A percentile compares a stretch with the other conserved stretches of the same genome.
phyloP scores from a whole-genome alignment of 2,888 invertebrate genomes.

The Pandemis heparana region DNA sequence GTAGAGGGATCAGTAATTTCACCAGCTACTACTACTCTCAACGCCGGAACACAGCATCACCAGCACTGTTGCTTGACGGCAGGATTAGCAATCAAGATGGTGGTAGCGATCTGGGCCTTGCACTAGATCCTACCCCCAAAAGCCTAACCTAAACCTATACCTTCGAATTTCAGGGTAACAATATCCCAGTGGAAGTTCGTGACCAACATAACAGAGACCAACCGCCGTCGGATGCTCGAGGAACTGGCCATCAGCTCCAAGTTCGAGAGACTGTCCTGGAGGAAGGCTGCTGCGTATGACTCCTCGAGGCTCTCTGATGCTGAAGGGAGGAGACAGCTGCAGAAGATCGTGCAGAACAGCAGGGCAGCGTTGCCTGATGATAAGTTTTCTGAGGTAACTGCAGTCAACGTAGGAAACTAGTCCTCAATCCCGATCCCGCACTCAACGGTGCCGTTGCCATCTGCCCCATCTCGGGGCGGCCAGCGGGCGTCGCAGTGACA shows the following conservation, averaged over 20 bases:
- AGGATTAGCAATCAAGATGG: too few relatives aligned
- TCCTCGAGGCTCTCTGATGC: conserved; percentile 89
- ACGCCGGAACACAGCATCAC: too few relatives aligned
- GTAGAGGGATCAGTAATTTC: too few relatives aligned
- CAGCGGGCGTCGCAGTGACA: too few relatives aligned
- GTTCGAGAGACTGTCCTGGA: conserved; percentile 91
- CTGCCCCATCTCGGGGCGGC: too few relatives aligned
- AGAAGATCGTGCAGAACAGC: conserved; percentile 89
- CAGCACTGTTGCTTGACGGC: too few relatives aligned
- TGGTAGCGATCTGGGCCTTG: too few relatives aligned
- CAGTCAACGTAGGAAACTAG: too few relatives aligned
- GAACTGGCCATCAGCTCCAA: conserved; percentile 89
- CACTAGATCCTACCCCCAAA: too few relatives aligned
- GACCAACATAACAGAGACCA: conserved; percentile 91
- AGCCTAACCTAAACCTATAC: not conserved
- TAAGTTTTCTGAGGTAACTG: conserved; percentile 88
- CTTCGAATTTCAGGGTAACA: conserved; percentile 83
- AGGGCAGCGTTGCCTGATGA: conserved; percentile 91
- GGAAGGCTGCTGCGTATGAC: conserved; percentile 89
- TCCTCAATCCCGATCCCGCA: too few relatives aligned
- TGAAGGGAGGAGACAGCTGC: conserved; percentile 88
- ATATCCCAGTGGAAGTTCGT: conserved; percentile 91
- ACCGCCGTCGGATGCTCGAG: conserved; percentile 89
- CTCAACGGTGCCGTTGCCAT: too few relatives aligned
- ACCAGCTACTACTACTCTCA: too few relatives aligned